Conservation (phyloP, 2,113 vertebrate genomes). For the Panthera tigris region DNA sequence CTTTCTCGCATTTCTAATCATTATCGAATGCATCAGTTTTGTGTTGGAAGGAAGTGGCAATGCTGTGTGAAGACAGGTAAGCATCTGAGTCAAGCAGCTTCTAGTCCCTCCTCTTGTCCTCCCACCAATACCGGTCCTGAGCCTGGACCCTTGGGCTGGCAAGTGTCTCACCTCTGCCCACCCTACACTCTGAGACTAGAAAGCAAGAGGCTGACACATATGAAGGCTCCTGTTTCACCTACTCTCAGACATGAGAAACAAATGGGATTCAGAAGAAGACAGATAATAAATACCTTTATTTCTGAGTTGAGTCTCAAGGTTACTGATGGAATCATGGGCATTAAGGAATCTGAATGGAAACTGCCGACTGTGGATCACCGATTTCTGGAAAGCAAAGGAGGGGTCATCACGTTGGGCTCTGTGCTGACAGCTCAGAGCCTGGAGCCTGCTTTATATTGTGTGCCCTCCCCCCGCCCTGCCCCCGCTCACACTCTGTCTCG, state of each 20-base stretch:
- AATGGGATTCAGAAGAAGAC: neutral
- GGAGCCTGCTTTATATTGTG: too few relatives aligned
- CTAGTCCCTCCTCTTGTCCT: neutral
- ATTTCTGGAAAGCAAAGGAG: slow-evolving; percentile 81
- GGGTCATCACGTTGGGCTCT: too few relatives aligned
- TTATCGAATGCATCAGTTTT: slow-evolving; percentile 50
- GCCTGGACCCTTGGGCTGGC: neutral
- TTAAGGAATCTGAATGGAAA: slow-evolving; percentile 93
- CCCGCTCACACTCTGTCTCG: too few relatives aligned
- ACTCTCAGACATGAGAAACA: neutral
- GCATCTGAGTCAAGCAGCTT: neutral
- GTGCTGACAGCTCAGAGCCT: too few relatives aligned
- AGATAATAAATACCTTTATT: slow-evolving; percentile 58
- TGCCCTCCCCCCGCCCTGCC: too few relatives aligned
- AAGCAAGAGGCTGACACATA: neutral
- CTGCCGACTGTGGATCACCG: slow-evolving; percentile 89
- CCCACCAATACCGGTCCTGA: neutral
- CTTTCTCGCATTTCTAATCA: slow-evolving; percentile 24
- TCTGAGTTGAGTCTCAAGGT: slow-evolving; percentile 78
- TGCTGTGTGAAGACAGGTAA: neutral
- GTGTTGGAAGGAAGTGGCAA: slow-evolving; percentile 72
- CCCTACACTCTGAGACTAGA: neutral
- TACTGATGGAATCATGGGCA: slow-evolving; percentile 89
- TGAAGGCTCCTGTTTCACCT: neutral
- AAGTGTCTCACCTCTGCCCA: neutral